These are phyloP conservation scores for Temnothorax curvispinosus DNA, from an alignment of 1,140 invertebrate genomes.

Conservation along the genomic window DNA sequence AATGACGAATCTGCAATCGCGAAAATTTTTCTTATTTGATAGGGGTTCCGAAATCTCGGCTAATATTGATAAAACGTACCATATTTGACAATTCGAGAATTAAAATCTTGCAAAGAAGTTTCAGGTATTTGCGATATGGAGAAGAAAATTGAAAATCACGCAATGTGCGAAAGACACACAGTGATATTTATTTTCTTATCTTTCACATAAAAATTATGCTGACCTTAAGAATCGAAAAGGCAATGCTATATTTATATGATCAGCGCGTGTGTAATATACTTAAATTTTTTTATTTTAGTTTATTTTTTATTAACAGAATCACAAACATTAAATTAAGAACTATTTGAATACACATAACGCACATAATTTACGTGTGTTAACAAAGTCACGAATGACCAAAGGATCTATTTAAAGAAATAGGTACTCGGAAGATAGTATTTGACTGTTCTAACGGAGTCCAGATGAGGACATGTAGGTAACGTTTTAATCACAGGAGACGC, in stretches of 20 bases:
- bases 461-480: conserved; percentile 63
- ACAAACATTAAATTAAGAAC: neutral
- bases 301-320: neutral
- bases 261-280: neutral
- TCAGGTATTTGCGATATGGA: neutral
- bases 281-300: neutral
- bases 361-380: conserved; percentile 2
- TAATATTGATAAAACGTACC: neutral
- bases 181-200: neutral
- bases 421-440: conserved; percentile 64
- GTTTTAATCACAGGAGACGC: conserved; percentile 84
- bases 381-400: neutral
- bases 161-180: neutral
- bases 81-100: neutral
- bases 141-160: neutral
- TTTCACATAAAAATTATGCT: neutral
- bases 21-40: neutral
- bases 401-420: conserved; percentile 56
- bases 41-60: neutral
- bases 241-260: neutral
- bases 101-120: neutral
- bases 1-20: conserved; percentile 42
- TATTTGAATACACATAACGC: neutral
- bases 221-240: neutral
- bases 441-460: conserved; percentile 2